A percentile compares a stretch with the other conserved stretches of the same genome.
Evolutionary conservation across 2,888 invertebrate species (phyloP).

Genomic region (Xestia c-nigrum): DNA sequence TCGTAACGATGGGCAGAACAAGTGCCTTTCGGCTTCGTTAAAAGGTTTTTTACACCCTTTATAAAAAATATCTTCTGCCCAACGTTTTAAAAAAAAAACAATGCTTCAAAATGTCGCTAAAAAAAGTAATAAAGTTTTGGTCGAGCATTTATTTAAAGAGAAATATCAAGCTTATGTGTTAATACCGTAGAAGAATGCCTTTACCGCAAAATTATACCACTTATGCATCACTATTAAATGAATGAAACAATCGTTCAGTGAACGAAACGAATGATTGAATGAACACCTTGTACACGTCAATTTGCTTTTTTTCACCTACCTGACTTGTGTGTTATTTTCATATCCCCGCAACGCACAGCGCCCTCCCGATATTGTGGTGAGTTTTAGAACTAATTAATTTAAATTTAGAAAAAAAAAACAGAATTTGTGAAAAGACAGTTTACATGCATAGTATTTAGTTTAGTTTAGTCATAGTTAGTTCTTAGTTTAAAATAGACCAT

Average conservation of each 20-base stretch:
- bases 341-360: conserved; percentile 83
- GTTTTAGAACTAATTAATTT: conserved; percentile 63
- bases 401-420: neutral
- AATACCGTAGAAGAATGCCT: conserved; percentile 26
- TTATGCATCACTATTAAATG: conserved; percentile 17
- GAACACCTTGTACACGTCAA: conserved; percentile 49
- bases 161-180: neutral
- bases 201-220: conserved; percentile 27
- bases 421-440: neutral
- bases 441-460: conserved; percentile 1
- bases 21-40: too few relatives aligned
- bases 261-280: conserved; percentile 40
- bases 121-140: neutral
- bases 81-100: neutral
- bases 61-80: too few relatives aligned
- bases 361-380: conserved; percentile 82
- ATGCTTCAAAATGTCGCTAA: neutral
- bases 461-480: conserved; percentile 5
- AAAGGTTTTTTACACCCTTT: too few relatives aligned
- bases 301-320: conserved; percentile 56
- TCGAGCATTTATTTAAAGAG: neutral
- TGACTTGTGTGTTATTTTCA: conserved; percentile 78
- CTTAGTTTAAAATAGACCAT: neutral
- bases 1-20: too few relatives aligned
- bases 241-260: conserved; percentile 27